Conservation (phyloP, 2,888 invertebrate genomes). For the Incurvaria masculella region DNA sequence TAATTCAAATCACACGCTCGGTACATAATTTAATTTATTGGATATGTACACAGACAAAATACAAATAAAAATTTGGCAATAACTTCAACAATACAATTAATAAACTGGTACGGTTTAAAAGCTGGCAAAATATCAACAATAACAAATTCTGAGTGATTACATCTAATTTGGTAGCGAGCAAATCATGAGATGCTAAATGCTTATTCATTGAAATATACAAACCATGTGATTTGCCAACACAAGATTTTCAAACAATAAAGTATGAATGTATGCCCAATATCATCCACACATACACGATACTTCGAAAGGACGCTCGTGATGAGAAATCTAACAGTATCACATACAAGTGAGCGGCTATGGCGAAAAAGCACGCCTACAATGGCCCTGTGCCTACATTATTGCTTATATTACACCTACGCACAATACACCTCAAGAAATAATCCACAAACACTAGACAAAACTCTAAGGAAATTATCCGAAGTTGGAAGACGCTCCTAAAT, state of each 20-base stretch:
- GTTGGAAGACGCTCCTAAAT: slow-evolving; percentile 56
- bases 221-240: neutral
- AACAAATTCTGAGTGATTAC: slow-evolving; percentile 29
- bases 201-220: neutral
- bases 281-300: too few relatives aligned
- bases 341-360: too few relatives aligned
- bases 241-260: too few relatives aligned
- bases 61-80: slow-evolving; percentile 53
- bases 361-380: neutral
- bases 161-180: slow-evolving; percentile 25
- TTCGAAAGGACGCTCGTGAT: too few relatives aligned
- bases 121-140: slow-evolving; percentile 46
- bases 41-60: slow-evolving; percentile 53
- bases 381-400: neutral
- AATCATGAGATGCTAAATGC: neutral
- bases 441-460: neutral
- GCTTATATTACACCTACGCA: neutral
- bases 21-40: slow-evolving; percentile 51
- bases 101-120: slow-evolving; percentile 20
- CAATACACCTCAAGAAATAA: neutral
- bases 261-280: too few relatives aligned
- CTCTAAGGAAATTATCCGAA: slow-evolving; percentile 23
- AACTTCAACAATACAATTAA: slow-evolving; percentile 20
- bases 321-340: too few relatives aligned
- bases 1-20: slow-evolving; percentile 29